Percentiles rank a stretch among this genome's conserved stretches.
Evolutionary conservation across 2,113 vertebrate genomes (phyloP).

Genomic region (Conger conger): DNA sequence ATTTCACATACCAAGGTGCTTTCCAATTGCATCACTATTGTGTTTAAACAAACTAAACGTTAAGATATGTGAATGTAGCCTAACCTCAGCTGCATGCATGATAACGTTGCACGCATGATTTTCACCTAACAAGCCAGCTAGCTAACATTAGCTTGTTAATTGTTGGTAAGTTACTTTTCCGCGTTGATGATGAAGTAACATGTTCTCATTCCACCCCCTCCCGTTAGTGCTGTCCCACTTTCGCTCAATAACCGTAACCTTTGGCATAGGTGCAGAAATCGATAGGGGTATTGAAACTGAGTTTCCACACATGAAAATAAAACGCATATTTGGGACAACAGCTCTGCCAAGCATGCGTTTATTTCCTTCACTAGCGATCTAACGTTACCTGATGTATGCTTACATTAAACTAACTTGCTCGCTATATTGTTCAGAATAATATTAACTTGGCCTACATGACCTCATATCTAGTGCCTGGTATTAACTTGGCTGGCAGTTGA

Average conservation of each 20-base stretch:
- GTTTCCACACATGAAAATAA: background rate
- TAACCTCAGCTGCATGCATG: no score
- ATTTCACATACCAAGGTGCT: no score
- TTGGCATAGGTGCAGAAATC: background rate
- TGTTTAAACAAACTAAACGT: no score
- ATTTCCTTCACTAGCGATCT: no score
- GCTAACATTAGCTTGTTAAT: constrained; percentile 46
- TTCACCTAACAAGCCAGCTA: constrained; percentile 35
- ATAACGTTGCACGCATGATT: background rate
- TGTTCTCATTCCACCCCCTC: constrained; percentile 48
- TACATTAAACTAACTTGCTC: no score
- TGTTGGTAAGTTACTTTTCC: background rate
- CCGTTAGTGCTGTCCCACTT: constrained; percentile 42
- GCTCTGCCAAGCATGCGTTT: no score
- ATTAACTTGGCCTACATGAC: no score
- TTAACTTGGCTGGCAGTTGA: background rate
- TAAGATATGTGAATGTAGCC: no score
- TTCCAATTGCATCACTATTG: no score
- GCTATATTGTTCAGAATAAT: no score
- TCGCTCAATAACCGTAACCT: background rate
- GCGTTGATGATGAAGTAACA: constrained; percentile 42
- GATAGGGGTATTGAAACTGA: background rate
- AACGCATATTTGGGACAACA: background rate
- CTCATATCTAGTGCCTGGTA: background rate
- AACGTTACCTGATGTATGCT: no score